Evolutionary conservation across 92 coral and sea anemone species (phyloP), one percentile per base, ranked within the genome.

Genomic region (Nematostella vectensis): DNA sequence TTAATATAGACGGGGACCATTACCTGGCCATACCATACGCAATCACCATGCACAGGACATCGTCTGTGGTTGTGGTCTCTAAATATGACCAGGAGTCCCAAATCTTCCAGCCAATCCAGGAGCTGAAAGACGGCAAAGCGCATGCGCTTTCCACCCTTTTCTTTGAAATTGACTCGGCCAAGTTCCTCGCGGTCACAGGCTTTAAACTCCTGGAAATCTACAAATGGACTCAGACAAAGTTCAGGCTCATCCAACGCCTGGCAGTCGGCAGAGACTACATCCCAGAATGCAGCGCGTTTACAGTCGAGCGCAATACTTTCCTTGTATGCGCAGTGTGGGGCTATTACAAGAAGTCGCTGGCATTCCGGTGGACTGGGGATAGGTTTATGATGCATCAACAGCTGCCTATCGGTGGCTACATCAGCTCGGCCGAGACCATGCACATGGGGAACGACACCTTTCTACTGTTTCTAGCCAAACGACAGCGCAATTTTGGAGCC

Each of bases 271-370:
- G 52, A 43, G 63, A 50, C 12, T 66, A 25, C 48, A 55, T 66
- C n/a, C 44, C 72, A 11, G 63, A 54, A 29, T 66, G 72, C 20
- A 40, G 48, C 12, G 3, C 63, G 40, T 55, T 66, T 21, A 43
- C 26, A 44, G 54, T 59, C 26, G 37, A 8, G 37, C 45, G 52
- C 42, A 61, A 40, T 36, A 48, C 48, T 48, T 66, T 54, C 47
- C 63, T 66, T 20, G 59, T 56, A 66, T 66, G 72, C 72, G 72
- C 72, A 44, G 55, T 66, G 3, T 66, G 72, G 72, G 72, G 72
- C 9, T 50, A 51, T 2, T 29, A 25, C 6, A 57, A 66, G 63
- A 66, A 55, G 23, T 66, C 72, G 29, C 22, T 66, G 26, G 43
- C 55, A 8, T 66, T 66, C 27, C 54, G 55, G 27, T 66, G 72